Conservation (phyloP, 2,888 invertebrate genomes). For the Ennomos erosarius region DNA sequence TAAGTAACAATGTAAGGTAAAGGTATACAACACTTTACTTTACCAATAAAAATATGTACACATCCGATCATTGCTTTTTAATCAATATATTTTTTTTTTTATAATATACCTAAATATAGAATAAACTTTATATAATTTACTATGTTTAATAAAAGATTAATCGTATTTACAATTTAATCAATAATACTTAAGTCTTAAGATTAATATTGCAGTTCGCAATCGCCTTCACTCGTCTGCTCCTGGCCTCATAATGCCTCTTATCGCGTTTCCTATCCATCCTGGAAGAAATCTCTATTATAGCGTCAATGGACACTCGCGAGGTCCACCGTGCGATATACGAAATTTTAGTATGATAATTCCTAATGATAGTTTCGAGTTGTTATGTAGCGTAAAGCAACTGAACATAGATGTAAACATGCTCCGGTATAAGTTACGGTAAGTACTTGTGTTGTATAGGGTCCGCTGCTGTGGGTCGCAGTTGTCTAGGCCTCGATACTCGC, state of each 20-base stretch:
- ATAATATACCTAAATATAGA: constrained; percentile 43
- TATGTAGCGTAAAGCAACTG: constrained; percentile 11
- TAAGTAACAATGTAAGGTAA: constrained; percentile 72
- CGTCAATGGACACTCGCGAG: constrained; percentile 14
- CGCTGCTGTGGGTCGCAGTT: constrained; percentile 7
- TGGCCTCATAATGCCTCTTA: constrained; percentile 39
- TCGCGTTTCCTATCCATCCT: constrained; percentile 29
- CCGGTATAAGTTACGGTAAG: too few relatives aligned
- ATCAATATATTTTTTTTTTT: constrained; percentile 52
- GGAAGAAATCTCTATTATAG: constrained; percentile 28
- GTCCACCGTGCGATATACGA: constrained; percentile 7
- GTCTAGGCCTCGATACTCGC: too few relatives aligned
- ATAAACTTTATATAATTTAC: constrained; percentile 59
- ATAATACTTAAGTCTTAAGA: constrained; percentile 69
- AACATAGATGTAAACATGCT: constrained; percentile 1
- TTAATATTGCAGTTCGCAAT: constrained; percentile 82
- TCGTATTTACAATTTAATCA: constrained; percentile 71
- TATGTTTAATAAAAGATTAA: constrained; percentile 50
- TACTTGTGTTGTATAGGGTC: not conserved
- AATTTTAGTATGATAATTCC: not conserved
- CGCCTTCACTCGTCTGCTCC: constrained; percentile 53
- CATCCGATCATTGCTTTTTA: constrained; percentile 75
- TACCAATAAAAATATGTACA: constrained; percentile 73
- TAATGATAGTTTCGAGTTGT: constrained; percentile 2
- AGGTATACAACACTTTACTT: constrained; percentile 49